phyloP scores from a whole-genome alignment of 2,797 vertebrate genomes.

The Lithobates pipiens region DNA sequence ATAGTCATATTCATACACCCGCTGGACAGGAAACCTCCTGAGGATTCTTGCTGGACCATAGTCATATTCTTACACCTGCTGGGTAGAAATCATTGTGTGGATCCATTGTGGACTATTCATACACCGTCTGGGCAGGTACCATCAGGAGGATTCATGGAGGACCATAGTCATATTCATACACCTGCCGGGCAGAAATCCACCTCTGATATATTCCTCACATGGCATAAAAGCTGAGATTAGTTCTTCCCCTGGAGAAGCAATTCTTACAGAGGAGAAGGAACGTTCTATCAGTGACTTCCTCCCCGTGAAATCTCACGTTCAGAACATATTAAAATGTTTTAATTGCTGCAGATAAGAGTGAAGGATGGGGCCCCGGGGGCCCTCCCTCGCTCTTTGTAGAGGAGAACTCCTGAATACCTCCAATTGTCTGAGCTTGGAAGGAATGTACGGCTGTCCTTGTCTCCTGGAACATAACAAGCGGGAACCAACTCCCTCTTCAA shows the following conservation, averaged over 20 bases:
- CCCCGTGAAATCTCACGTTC: constrained; percentile 14
- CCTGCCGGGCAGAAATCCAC: background rate
- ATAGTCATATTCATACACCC: background rate
- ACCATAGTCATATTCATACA: background rate
- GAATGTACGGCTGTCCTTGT: constrained; percentile 56
- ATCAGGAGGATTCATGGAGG: too few relatives aligned
- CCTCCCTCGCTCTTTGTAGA: constrained; percentile 32
- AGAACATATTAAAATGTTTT: constrained; percentile 48
- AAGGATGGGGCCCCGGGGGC: constrained; percentile 2
- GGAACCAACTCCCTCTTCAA: constrained; percentile 36
- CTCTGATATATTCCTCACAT: background rate
- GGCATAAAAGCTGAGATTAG: background rate
- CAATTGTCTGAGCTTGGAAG: constrained; percentile 48
- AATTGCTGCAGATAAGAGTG: constrained; percentile 58
- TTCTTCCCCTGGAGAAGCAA: background rate
- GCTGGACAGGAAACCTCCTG: too few relatives aligned
- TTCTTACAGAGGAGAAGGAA: background rate
- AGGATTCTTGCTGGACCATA: too few relatives aligned
- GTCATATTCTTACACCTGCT: too few relatives aligned
- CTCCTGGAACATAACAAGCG: constrained; percentile 51
- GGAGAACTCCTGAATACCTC: constrained; percentile 40
- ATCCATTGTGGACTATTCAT: too few relatives aligned
- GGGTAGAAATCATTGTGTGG: too few relatives aligned
- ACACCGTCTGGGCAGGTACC: too few relatives aligned
- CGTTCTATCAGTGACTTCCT: constrained; percentile 19